phyloP scores from a whole-genome alignment of 2,797 vertebrate species.

The Anomalospiza imberbis region DNA sequence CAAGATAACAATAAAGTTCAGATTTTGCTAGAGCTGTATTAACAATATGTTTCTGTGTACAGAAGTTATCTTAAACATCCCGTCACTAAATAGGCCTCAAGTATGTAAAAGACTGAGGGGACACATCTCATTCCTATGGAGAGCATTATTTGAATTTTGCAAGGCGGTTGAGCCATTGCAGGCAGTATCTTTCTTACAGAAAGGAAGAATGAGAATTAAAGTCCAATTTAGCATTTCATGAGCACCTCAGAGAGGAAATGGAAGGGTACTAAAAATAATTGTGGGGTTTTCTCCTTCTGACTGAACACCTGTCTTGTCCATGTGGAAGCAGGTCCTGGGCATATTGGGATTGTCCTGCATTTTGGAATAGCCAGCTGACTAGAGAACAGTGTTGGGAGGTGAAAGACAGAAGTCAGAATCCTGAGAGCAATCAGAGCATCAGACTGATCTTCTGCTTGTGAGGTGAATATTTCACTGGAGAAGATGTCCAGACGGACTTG shows the following conservation, averaged over 20 bases:
- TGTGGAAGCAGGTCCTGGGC: neutral
- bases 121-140: neutral
- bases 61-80: neutral
- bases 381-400: neutral
- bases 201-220: neutral
- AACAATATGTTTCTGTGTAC: neutral
- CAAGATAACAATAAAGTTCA: neutral
- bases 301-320: neutral
- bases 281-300: neutral
- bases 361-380: neutral
- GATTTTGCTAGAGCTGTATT: neutral
- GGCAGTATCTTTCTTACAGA: neutral
- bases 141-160: neutral
- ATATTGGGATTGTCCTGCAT: neutral
- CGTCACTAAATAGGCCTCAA: neutral
- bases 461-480: neutral
- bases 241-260: neutral
- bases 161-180: neutral
- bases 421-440: neutral
- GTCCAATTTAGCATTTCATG: neutral
- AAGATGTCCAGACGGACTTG: neutral
- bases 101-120: neutral
- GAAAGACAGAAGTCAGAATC: neutral
- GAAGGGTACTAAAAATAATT: neutral
- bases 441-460: neutral